Conservation (phyloP, 2,888 invertebrate species). For the Apamea monoglypha region DNA sequence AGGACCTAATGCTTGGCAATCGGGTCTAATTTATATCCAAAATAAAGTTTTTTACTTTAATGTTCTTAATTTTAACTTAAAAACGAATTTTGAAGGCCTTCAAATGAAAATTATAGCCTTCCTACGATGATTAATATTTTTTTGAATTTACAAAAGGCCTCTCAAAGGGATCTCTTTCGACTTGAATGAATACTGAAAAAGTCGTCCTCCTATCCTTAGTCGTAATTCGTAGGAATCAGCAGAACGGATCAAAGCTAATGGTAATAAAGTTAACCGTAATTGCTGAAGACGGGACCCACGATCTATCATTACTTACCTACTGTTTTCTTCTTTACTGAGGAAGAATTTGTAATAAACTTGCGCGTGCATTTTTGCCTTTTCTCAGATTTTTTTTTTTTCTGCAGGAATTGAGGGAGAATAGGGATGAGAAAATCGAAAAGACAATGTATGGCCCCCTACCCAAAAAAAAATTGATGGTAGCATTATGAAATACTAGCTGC, state of each 20-base stretch:
- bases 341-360: conserved; percentile 16
- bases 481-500: no score
- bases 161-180: conserved; percentile 15
- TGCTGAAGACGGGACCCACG: conserved; percentile 22
- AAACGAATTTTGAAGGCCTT: background rate
- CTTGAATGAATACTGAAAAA: conserved; percentile 34
- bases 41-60: background rate
- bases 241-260: conserved; percentile 53
- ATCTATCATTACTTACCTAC: conserved; percentile 28
- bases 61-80: background rate
- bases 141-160: background rate
- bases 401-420: background rate
- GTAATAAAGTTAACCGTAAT: conserved; percentile 44
- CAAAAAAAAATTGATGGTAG: no score
- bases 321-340: background rate
- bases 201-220: conserved; percentile 24
- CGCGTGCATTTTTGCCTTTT: background rate
- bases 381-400: conserved; percentile 1
- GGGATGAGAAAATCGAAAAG: background rate
- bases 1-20: background rate
- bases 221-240: conserved; percentile 50
- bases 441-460: no score
- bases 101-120: background rate
- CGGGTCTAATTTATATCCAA: background rate
- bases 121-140: background rate